A percentile compares a stretch with the other conserved stretches of the same genome.
Conservation (phyloP, 2,888 invertebrate genomes). For the Agrilus biguttatus region DNA sequence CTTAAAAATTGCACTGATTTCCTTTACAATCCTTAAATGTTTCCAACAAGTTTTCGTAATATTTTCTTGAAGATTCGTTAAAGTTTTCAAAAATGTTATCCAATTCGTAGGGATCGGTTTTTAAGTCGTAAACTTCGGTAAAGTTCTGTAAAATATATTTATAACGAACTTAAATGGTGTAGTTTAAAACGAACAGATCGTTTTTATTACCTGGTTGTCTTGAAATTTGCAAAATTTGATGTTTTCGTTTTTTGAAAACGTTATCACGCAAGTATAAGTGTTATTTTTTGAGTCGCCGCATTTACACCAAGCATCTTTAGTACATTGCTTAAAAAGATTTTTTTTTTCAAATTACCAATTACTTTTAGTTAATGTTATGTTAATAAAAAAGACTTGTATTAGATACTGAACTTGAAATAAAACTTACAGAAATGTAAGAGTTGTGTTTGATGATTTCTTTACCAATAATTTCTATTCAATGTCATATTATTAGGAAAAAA, state of each 20-base stretch:
- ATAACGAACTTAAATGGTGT: constrained; percentile 6
- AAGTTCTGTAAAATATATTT: constrained; percentile 40
- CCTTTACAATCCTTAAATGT: no score
- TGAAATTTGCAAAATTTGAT: constrained; percentile 50
- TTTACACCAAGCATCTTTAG: constrained; percentile 54
- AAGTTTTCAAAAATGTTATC: constrained; percentile 36
- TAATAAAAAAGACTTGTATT: no score
- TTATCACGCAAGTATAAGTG: constrained; percentile 64
- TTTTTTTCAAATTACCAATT: neutral
- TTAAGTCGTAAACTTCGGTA: constrained; percentile 63
- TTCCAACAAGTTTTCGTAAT: no score
- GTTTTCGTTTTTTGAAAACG: constrained; percentile 38
- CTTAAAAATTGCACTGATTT: no score
- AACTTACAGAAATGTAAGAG: no score
- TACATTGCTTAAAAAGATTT: constrained; percentile 44
- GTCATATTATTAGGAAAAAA: no score
- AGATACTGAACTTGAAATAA: no score
- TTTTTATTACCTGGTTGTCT: constrained; percentile 35
- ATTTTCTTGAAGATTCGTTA: no score
- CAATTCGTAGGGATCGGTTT: constrained; percentile 56
- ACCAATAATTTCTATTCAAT: no score
- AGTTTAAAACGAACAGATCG: neutral
- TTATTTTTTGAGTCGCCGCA: constrained; percentile 78
- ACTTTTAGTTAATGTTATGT: no score
- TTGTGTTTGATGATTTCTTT: no score